Base-by-base conservation (phyloP, 2,888 invertebrate genomes). In the Silvanus unidentatus region DNA sequence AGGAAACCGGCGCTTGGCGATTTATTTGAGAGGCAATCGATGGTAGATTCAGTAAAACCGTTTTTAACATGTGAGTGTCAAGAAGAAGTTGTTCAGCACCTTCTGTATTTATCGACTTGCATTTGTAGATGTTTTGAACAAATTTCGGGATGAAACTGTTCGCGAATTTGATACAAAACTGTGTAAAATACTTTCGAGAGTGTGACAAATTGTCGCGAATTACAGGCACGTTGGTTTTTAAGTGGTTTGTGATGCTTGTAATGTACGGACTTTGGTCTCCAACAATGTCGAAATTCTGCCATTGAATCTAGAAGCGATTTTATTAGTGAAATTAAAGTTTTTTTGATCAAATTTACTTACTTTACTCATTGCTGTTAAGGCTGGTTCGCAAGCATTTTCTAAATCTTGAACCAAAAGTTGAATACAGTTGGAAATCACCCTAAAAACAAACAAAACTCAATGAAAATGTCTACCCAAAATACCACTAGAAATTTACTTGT, bases 251-350 rank as follows among this genome's bases (percentile, higher is more conserved):
- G 36, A 99, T 88, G 1, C 88, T 87, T 0, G 91, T 89, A 10
- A 99, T 89, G 70, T 98, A 99, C 0, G 88, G 81, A 66, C 95
- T 96, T 72, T 98, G 97, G 70, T 99, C 99, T 10, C 98, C 98
- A 0, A 99, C 99, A 27, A 85, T 84, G 68, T 93, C 93, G 43
- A 97, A 83, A 43, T 85, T 84, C 54, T 90, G 84, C 99, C 98
- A 99, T 43, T 89, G 87, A 55, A 91, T 85, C 80, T 86, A 47
- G 29, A 65, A 62, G 3, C 40, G 12, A 42, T 11, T 11, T 41
- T 16, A 5, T 9, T 12, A n/a, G n/a, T n/a, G n/a, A n/a, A n/a
- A n/a, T n/a, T n/a, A n/a, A n/a, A n/a, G n/a, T 9, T 35, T 35
- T n/a, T 9, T 35, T 35, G 6, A 28, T 28, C 10, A 42, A 48